Evolutionary conservation across 2,888 invertebrate genomes (phyloP).

Genomic region (Leistus spinibarbis): DNA sequence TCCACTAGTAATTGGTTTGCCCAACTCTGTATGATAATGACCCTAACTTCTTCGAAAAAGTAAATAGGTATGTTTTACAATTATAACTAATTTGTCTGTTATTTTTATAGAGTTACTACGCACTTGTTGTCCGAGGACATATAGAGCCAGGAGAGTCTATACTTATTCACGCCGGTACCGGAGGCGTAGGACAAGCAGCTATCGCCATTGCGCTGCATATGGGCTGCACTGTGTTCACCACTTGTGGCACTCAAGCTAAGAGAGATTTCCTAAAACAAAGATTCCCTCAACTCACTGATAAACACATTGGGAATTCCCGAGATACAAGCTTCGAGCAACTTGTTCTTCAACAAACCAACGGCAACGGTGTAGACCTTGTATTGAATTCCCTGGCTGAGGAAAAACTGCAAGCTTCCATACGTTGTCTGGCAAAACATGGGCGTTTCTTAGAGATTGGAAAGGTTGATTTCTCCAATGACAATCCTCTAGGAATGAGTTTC

Average conservation of each 20-base stretch:
- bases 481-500: constrained; percentile 89
- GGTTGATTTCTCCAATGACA: constrained; percentile 92
- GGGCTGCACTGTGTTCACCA: constrained; percentile 90
- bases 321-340: constrained; percentile 92
- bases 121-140: constrained; percentile 84
- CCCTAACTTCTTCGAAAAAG: too few relatives aligned
- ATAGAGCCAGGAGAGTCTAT: constrained; percentile 83
- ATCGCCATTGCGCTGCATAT: constrained; percentile 90
- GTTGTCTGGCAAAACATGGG: constrained; percentile 91
- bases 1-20: too few relatives aligned
- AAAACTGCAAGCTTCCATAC: constrained; percentile 90
- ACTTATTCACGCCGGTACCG: constrained; percentile 94
- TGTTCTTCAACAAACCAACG: constrained; percentile 81
- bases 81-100: background rate
- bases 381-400: constrained; percentile 97
- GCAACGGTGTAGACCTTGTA: constrained; percentile 91
- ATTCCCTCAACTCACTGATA: constrained; percentile 83
- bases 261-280: constrained; percentile 83
- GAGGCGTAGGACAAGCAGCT: constrained; percentile 97
- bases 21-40: too few relatives aligned
- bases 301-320: constrained; percentile 88
- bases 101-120: constrained; percentile 75
- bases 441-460: constrained; percentile 98
- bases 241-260: constrained; percentile 88
- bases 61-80: background rate